Conservation (phyloP, 2,113 vertebrate genomes). For the Oreochromis spilurus region DNA sequence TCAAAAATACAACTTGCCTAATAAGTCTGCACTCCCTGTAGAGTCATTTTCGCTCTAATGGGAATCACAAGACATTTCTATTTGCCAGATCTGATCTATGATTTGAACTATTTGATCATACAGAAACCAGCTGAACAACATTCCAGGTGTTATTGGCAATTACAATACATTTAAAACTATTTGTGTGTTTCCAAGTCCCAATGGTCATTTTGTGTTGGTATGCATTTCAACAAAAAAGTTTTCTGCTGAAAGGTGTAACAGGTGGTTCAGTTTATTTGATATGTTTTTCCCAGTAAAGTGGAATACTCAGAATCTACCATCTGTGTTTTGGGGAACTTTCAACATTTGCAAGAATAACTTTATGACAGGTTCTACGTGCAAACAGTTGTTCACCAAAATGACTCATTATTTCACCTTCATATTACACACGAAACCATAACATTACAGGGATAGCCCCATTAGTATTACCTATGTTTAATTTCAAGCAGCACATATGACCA, state of each 20-base stretch:
- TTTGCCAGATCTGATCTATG: neutral
- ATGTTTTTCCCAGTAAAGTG: neutral
- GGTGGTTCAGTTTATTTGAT: neutral
- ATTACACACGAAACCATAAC: neutral
- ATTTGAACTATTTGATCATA: neutral
- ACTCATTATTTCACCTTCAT: neutral
- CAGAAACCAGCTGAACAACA: neutral
- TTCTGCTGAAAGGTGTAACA: neutral
- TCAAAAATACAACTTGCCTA: no score
- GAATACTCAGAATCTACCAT: neutral
- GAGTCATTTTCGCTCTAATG: neutral
- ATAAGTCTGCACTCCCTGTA: no score
- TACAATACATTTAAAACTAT: neutral
- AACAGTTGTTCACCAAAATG: neutral
- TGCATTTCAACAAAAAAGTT: neutral
- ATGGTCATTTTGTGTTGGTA: neutral
- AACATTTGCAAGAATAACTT: neutral
- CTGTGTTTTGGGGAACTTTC: neutral
- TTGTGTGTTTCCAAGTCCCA: neutral
- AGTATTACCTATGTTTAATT: neutral
- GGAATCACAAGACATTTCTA: neutral
- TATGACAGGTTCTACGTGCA: neutral
- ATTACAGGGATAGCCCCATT: neutral
- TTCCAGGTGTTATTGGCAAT: neutral
- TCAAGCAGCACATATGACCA: accelerated